These are phyloP conservation scores for Syngnathus scovelli DNA, from an alignment of 2,113 vertebrate genomes.

Conservation along the genomic window DNA sequence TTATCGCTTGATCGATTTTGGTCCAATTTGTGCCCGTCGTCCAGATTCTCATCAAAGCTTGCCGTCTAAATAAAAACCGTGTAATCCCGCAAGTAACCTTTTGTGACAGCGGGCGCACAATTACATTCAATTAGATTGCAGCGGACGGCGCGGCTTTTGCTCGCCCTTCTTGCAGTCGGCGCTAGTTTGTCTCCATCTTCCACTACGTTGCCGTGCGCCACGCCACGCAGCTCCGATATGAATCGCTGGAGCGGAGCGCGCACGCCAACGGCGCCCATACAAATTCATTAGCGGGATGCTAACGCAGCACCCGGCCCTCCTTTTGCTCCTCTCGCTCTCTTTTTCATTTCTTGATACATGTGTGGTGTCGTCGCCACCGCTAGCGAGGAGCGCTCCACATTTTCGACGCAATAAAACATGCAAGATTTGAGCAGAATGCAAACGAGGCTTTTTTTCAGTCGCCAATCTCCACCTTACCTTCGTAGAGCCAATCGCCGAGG, in stretches of 20 bases:
- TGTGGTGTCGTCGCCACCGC: too few species aligned
- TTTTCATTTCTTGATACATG: constrained; percentile 32
- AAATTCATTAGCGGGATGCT: constrained; percentile 38
- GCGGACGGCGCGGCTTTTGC: not conserved
- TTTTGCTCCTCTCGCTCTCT: not conserved
- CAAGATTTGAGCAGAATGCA: too few species aligned
- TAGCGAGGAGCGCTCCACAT: too few species aligned
- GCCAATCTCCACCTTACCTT: constrained; percentile 76
- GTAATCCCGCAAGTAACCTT: constrained; percentile 27
- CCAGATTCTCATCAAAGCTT: not conserved
- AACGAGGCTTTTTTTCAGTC: too few species aligned
- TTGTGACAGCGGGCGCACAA: not conserved
- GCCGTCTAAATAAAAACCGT: not conserved
- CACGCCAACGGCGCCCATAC: constrained; percentile 10
- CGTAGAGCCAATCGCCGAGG: constrained; percentile 95
- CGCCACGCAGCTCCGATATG: constrained; percentile 21
- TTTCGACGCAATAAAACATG: too few species aligned
- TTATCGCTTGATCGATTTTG: not conserved
- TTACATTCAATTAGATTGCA: not conserved
- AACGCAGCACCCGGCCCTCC: constrained; percentile 2
- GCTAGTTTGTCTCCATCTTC: constrained; percentile 1
- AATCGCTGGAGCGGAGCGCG: constrained; percentile 26
- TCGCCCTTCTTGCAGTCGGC: constrained; percentile 7
- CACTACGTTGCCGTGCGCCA: constrained; percentile 8
- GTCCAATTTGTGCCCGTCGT: not conserved